These are phyloP conservation scores for Indicator maculatus DNA, from an alignment of 2,113 vertebrate genomes.

Conservation along the genomic window DNA sequence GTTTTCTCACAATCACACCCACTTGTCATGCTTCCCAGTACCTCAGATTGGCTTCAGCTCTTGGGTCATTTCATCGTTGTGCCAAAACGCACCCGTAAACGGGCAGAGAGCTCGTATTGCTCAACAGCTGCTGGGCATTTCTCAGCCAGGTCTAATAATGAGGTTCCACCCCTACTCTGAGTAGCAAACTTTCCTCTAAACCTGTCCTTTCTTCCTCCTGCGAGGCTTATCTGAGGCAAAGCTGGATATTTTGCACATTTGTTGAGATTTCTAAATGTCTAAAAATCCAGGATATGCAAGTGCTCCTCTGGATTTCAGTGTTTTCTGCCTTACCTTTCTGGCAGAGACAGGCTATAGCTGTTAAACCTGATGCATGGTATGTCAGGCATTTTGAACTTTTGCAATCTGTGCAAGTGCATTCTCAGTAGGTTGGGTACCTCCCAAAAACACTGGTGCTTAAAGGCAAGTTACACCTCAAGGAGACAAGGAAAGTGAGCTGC, in stretches of 20 bases:
- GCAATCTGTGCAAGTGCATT: neutral
- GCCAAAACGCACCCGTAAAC: neutral
- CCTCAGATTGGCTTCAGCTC: neutral
- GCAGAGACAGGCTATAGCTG: neutral
- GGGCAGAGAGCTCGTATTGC: neutral
- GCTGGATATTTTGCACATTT: neutral
- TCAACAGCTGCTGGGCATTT: neutral
- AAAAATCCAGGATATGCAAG: neutral
- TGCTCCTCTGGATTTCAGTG: neutral
- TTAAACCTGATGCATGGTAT: neutral
- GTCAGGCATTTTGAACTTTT: neutral
- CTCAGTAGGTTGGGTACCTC: neutral
- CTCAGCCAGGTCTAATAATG: neutral
- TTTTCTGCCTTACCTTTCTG: neutral
- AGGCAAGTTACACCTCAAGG: neutral
- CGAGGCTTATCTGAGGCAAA: neutral
- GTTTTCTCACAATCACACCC: neutral
- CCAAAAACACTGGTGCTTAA: neutral
- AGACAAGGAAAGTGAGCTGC: neutral
- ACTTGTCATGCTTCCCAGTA: neutral
- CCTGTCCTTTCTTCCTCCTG: neutral
- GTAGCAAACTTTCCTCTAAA: neutral
- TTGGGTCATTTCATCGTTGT: neutral
- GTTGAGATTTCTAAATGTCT: neutral
- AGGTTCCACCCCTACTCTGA: neutral